Evolutionary conservation across 64 coral and sea anemone genomes (phyloP), one percentile per base, ranked within the genome.

Genomic region (Montipora capricornis): DNA sequence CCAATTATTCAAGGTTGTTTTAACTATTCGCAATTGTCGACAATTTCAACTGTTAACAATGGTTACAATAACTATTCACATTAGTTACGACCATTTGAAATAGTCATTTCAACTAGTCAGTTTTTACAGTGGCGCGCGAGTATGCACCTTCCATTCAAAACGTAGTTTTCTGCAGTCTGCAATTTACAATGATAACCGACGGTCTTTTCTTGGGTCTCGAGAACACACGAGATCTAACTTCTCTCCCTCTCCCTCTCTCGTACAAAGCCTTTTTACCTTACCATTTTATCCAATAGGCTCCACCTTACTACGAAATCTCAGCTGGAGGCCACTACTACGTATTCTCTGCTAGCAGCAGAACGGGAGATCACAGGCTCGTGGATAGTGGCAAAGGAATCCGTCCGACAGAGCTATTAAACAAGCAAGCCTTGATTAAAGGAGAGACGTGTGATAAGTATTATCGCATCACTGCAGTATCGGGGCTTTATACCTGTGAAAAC

Each of bases 401-500:
- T 8, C 70, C 70, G 70, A 74, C 70, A 26, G 70, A 74, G 20
- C 70, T 74, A 29, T 26, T 74, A 74, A 74, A 74, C 70, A 74
- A 74, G 19, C 70, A 20, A 8, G 22, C 70, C 19, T 29, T 26
- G 70, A 74, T 29, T 74, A 17, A 74, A 74, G 82, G 82, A 85
- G 59, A 85, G 82, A 68, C 26, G 68, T 85, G 82, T 37, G 68
- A 22, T 6, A 67, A 12, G 82, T 85, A 47, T 6, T 67, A 85
- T 48, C 82, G 82, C 15, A 46, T 85, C 7, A 74, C n/a, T 26
- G 19, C 70, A 74, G 82, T 59, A 14, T 19, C 55, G 26, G 82
- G 82, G 57, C 82, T 85, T 64, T 85, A 85, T 48, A 85, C 47
- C 37, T 85, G 82, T 69, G 82, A 85, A 85, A 85, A 85, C 82